phyloP scores from a whole-genome alignment of 2,888 invertebrate species.

The Anthophora plumipes region DNA sequence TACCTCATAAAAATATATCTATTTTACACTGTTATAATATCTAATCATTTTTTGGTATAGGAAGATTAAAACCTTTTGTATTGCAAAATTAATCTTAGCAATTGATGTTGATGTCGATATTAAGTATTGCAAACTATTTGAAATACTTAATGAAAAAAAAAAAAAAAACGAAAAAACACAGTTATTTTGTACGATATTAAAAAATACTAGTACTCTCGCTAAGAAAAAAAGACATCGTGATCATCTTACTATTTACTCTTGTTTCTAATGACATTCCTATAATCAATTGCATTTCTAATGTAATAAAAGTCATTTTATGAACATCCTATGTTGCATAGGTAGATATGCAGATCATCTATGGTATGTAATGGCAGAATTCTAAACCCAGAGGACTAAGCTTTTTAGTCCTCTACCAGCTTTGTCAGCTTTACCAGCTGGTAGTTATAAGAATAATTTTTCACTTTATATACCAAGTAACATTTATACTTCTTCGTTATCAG shows the following conservation, averaged over 20 bases:
- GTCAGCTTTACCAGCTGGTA: conserved; percentile 70
- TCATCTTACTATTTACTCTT: conserved; percentile 31
- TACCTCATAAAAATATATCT: conserved; percentile 64
- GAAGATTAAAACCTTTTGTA: conserved; percentile 34
- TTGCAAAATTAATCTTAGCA: conserved; percentile 30
- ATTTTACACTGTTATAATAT: conserved; percentile 46
- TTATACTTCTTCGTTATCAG: conserved; percentile 61
- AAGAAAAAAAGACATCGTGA: conserved; percentile 17
- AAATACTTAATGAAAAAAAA: conserved; percentile 2
- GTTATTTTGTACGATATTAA: conserved; percentile 4
- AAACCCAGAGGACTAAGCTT: conserved; percentile 56
- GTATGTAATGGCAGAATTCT: conserved; percentile 69
- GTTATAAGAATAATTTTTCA: conserved; percentile 78
- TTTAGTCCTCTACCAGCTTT: conserved; percentile 68
- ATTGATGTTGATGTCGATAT: conserved; percentile 28
- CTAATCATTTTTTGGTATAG: conserved; percentile 38
- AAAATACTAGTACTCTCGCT: conserved; percentile 19
- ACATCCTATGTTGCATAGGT: conserved; percentile 51
- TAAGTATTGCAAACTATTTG: conserved; percentile 10
- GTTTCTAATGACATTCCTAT: conserved; percentile 50
- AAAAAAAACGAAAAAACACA: not conserved
- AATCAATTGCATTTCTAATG: conserved; percentile 55
- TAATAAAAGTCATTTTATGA: conserved; percentile 54
- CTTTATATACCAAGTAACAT: conserved; percentile 60
- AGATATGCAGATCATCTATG: conserved; percentile 66